Base-by-base conservation (phyloP, 2,113 vertebrate species). In the Engystomops pustulosus region DNA sequence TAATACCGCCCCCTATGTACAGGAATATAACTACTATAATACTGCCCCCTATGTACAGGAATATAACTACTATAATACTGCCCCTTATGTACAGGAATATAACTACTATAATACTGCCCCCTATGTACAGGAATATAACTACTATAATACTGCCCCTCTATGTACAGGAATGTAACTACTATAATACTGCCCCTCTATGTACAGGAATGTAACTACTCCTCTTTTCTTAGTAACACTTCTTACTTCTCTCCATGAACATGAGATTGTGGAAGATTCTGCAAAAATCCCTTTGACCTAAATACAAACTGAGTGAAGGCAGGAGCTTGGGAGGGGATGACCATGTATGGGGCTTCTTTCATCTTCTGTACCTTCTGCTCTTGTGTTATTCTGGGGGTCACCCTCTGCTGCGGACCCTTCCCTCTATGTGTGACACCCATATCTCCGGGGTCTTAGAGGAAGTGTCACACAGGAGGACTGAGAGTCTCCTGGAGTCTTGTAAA, bases 211-310 rank as follows among this genome's bases (percentile, higher is more conserved):
- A 45, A 45, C 44, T 45, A 45, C 44, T 18, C 12, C 6, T 27
- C 55, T 23, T 30, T 17, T 32, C 36, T 47, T 60, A 30, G 36
- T 79, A 10, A 45, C 38, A 53, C 49, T 34, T 36, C 32, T 76
- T 41, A 18, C 25, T 27, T 75, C 70, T 38, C 38, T 60, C 23
- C n/a, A 25, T 74, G 51, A 67, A 17, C 32, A 25, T n/a, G 49
- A 77, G 51, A 71, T 72, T 69, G 45, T 85, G 11, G 69, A 71
- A 53, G 74, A 69, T 79, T 45, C 62, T 41, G 34, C 49, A 85
- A 71, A 85, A 79, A 85, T 79, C 75, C 51, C 47, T 85, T 58
- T 85, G 75, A 85, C 77, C 83, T 79, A 85, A 80, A 85, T 79
- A 70, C 67, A 84, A 71, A 84, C 23, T 83, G 53, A 83, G 75